phyloP scores from a whole-genome alignment of 2,888 invertebrate genomes.

The Rapana venosa region DNA sequence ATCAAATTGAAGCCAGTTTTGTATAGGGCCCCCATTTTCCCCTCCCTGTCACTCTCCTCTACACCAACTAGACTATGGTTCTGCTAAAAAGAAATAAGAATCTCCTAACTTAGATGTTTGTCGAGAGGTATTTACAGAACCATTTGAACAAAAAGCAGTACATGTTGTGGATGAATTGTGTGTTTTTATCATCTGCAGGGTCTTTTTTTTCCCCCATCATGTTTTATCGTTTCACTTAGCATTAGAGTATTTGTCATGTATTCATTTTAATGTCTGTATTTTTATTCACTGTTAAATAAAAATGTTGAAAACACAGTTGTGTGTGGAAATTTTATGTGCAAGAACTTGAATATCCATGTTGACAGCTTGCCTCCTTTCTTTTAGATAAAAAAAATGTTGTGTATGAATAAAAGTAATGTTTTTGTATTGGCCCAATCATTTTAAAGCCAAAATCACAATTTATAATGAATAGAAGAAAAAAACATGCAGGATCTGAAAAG shows the following conservation, averaged over 20 bases:
- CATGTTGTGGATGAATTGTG: background rate
- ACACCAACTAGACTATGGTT: background rate
- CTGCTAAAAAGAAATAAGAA: background rate
- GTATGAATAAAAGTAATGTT: too few relatives aligned
- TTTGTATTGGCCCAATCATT: too few relatives aligned
- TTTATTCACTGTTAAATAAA: conserved; percentile 9
- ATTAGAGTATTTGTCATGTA: background rate
- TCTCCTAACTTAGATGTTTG: background rate
- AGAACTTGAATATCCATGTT: too few relatives aligned
- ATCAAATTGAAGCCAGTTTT: background rate
- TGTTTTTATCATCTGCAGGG: background rate
- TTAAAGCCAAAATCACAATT: too few relatives aligned
- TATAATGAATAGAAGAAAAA: too few relatives aligned
- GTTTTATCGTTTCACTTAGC: background rate
- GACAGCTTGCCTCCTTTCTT: too few relatives aligned
- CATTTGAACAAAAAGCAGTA: background rate
- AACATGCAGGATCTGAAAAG: too few relatives aligned
- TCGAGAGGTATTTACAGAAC: background rate
- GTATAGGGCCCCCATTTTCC: background rate
- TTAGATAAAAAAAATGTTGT: too few relatives aligned
- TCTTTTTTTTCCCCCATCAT: background rate
- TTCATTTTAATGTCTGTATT: background rate
- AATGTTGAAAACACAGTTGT: too few relatives aligned
- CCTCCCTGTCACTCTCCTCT: background rate
- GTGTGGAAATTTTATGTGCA: too few relatives aligned